Evolutionary conservation across 2,888 invertebrate species (phyloP).

Genomic region (Pollenia griseotomentosa): DNA sequence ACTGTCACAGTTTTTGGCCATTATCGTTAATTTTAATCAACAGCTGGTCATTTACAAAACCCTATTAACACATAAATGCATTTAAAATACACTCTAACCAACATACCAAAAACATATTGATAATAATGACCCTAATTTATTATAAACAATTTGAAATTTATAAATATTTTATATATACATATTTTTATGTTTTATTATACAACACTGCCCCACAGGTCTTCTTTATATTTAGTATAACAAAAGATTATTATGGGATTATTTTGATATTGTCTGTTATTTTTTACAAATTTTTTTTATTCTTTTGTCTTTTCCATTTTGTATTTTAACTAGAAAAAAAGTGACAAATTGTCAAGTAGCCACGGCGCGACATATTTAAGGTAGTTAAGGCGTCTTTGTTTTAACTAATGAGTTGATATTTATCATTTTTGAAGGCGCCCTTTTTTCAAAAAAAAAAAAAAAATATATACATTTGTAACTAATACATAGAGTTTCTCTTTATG

Average conservation of each 20-base stretch:
- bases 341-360: slow-evolving; percentile 65
- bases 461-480: no score
- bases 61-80: not conserved
- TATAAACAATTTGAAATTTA: slow-evolving; percentile 48
- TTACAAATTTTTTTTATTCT: not conserved
- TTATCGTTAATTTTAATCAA: slow-evolving; percentile 60
- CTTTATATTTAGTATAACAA: slow-evolving; percentile 11
- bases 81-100: not conserved
- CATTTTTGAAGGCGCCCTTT: slow-evolving; percentile 62
- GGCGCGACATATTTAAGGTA: slow-evolving; percentile 65
- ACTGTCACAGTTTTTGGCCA: slow-evolving; percentile 21
- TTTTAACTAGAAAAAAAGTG: not conserved
- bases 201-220: slow-evolving; percentile 10
- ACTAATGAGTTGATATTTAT: slow-evolving; percentile 67
- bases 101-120: not conserved
- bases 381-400: slow-evolving; percentile 69
- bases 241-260: slow-evolving; percentile 52
- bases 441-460: slow-evolving; percentile 10
- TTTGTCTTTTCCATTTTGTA: slow-evolving; percentile 9
- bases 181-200: not conserved
- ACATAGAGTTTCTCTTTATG: no score
- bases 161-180: slow-evolving; percentile 3
- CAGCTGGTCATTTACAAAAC: slow-evolving; percentile 38
- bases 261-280: slow-evolving; percentile 8
- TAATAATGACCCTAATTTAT: slow-evolving; percentile 53